Evolutionary conservation across 1,140 invertebrate genomes (phyloP), one percentile per base, ranked within the genome.

Genomic region (Polypedilum pembai): DNA sequence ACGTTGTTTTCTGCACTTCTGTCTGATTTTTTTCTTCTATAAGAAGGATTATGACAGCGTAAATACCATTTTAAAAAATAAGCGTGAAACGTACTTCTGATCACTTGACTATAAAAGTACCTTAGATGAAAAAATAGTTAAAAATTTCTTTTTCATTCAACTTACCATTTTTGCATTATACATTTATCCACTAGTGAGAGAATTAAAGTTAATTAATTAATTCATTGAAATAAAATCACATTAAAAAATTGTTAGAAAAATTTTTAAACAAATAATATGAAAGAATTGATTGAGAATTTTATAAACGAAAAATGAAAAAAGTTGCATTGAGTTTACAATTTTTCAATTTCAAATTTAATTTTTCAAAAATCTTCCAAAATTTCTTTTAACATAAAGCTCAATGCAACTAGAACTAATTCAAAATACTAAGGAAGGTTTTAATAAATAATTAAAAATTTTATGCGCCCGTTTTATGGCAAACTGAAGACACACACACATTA

Each of bases 41-140:
- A 33, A 56, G 45, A 56, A 56, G 45, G 15, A 33, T 5, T 33
- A 33, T 15, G 15, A 56, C n/a, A n/a, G 45, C 45, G 12, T 15
- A 45, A 56, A 56, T 56, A 56, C n/a, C 12, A 56, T n/a, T 15
- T 45, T 4, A 56, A 56, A 56, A 56, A 15, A 56, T 56, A 56
- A 5, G 24, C 24, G 24, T 33, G 24, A 3, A 33, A 12, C 15
- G 12, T 56, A 56, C 45, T 56, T 56, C 45, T 56, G n/a, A n/a
- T n/a, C 45, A 56, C 24, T 56, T 56, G 45, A 56, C 45, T 56
- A 56, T 12, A 56, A 56, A 56, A n/a, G 45, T 56, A 56, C 45
- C 45, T 56, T 56, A 56, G 45, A n/a, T 4, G 15, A 56, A 45
- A 56, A 56, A n/a, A 56, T n/a, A 56, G 45, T 15, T n/a, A 12